Evolutionary conservation across 2,888 invertebrate genomes (phyloP), one percentile per base, ranked within the genome.

Genomic region (Cloeon dipterum): DNA sequence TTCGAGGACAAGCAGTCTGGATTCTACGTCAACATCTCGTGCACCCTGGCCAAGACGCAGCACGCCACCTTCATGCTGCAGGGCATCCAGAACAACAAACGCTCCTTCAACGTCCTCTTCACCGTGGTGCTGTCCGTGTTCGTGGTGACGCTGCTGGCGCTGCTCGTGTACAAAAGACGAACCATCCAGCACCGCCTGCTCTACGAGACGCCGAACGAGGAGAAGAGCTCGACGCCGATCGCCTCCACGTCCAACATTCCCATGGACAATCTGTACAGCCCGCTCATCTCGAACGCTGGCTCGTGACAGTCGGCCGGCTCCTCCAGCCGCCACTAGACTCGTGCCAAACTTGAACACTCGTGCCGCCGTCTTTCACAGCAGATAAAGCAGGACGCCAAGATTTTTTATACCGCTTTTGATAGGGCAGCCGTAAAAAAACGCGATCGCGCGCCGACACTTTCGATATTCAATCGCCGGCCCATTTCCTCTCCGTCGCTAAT

Each of bases 211-310:
- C 34, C 38, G 3, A n/a, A n/a, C n/a, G n/a, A n/a, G n/a, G 38
- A 38, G 14, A 38, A 38, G 17, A 38, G 50, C 17, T 50, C 49
- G 26, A 44, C n/a, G n/a, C n/a, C n/a, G n/a, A n/a, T n/a, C n/a
- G n/a, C n/a, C n/a, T n/a, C 43, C 21, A 50, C 53, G 45, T 47
- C 51, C 17, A 51, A 54, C 35, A 57, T 59, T 29, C 57, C 57
- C 3, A 44, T 58, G 39, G 57, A 58, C 39, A 55, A 54, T 40
- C 42, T 56, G 3, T 54, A 55, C 45, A 49, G 55, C 34, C 55
- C 55, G 2, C 51, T 51, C 19, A 43, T 50, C 16, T 25, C 36
- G 13, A 36, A 25, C 21, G 16, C 26, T 34, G 34, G 34, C 8
- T 38, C 38, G 33, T 38, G 38, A 38, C 38, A 38, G 26, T 38